Percentiles rank a stretch among this genome's conserved stretches.
Conservation (phyloP, 2,888 invertebrate genomes). For the Epicampocera succincta region DNA sequence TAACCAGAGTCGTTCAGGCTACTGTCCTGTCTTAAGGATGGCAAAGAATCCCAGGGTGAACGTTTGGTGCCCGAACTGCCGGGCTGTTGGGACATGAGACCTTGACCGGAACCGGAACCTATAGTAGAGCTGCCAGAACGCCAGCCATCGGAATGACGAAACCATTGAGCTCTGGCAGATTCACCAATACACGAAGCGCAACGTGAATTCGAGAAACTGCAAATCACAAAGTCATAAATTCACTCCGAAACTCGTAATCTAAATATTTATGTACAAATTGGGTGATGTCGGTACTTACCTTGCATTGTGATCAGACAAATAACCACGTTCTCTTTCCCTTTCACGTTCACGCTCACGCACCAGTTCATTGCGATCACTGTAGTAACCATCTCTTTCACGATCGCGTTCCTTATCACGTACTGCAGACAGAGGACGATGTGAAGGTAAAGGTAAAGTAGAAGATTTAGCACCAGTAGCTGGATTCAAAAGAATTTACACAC, state of each 20-base stretch:
- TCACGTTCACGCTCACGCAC: constrained; percentile 89
- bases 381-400: constrained; percentile 91
- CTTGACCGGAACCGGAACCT: constrained; percentile 84
- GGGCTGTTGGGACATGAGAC: constrained; percentile 82
- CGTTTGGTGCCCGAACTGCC: constrained; percentile 85
- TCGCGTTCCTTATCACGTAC: constrained; percentile 83
- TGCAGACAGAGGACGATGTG: constrained; percentile 85
- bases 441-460: constrained; percentile 91
- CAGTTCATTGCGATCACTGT: constrained; percentile 93
- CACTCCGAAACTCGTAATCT: constrained; percentile 33
- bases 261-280: too few species aligned
- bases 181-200: constrained; percentile 95
- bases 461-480: constrained; percentile 89
- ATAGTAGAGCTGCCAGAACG: constrained; percentile 88
- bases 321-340: constrained; percentile 87
- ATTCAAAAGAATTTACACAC: constrained; percentile 77
- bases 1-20: constrained; percentile 94
- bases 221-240: constrained; percentile 36
- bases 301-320: constrained; percentile 90
- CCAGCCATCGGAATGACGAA: constrained; percentile 95
- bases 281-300: constrained; percentile 83
- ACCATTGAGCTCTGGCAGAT: constrained; percentile 93
- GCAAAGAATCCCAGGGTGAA: constrained; percentile 94
- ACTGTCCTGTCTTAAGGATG: constrained; percentile 91
- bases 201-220: constrained; percentile 84